Conservation (phyloP, 2,113 vertebrate genomes). For the Sclerurus mexicanus region DNA sequence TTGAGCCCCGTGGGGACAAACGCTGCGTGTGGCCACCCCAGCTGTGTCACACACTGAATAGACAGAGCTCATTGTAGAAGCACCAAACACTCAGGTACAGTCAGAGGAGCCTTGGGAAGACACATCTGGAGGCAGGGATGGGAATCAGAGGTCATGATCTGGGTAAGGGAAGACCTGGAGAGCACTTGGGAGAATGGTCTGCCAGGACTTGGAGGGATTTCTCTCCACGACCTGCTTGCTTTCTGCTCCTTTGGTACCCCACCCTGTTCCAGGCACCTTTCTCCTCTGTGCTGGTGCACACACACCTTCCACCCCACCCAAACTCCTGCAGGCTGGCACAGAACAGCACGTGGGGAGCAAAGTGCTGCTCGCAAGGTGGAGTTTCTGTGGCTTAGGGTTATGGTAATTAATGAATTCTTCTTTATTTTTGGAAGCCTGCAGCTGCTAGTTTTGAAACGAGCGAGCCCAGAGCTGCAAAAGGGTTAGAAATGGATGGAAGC, state of each 20-base stretch:
- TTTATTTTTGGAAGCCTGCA: slow-evolving; percentile 59
- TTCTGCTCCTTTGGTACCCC: neutral
- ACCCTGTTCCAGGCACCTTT: accelerated
- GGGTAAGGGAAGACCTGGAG: neutral
- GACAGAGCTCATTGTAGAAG: neutral
- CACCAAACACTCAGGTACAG: no score
- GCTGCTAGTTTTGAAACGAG: slow-evolving; percentile 74
- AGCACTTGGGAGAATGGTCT: neutral
- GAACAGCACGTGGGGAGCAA: neutral
- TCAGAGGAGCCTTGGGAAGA: neutral
- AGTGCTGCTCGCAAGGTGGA: neutral
- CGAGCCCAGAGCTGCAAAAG: neutral
- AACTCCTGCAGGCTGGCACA: slow-evolving; percentile 32
- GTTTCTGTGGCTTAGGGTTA: slow-evolving; percentile 66
- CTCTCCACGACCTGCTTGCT: neutral
- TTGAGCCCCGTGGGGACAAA: neutral
- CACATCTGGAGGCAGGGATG: neutral
- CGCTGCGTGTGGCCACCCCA: neutral
- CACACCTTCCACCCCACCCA: neutral
- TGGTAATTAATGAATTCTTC: neutral
- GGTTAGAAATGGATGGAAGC: neutral
- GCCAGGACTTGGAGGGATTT: neutral
- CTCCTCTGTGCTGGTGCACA: neutral
- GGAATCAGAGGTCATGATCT: neutral
- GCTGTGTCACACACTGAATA: neutral